Base-by-base conservation (phyloP, 1,140 invertebrate species). In the Cardiocondyla obscurior region DNA sequence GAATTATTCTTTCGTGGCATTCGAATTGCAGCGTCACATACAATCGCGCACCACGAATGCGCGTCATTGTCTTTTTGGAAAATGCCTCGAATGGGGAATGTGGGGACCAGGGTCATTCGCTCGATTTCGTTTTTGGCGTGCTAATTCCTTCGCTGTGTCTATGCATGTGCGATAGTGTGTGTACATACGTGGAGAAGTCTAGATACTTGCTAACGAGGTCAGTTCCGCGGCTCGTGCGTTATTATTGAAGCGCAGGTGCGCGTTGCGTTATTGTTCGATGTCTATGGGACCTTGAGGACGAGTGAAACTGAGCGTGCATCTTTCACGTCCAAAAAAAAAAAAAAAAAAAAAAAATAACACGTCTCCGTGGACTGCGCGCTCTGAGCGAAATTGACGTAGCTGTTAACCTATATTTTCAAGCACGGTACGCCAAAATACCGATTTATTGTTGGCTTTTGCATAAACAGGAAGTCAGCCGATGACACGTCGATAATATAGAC, bases 331-430 rank as follows among this genome's bases (percentile, higher is more conserved):
- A 12, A 76, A 86, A 81, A 72, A 76, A n/a, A n/a, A n/a, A n/a
- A 81, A 64, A 76, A n/a, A n/a, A n/a, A n/a, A n/a, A 49, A 65
- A n/a, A 46, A 28, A 58, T 33, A 73, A 53, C 28, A 60, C 22
- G 16, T 25, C n/a, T 22, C 53, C 53, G 55, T 16, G 16, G 60
- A 77, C 55, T 67, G n/a, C 60, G 62, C 28, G 81, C 53, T 10
- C 46, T n/a, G 51, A 22, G 69, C 16, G 22, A 86, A 74, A 86
- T 79, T 77, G 79, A 81, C 57, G 65, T 77, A 58, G 70, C 72
- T 70, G 86, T 88, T 88, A 74, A 88, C 85, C 86, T 46, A 88
- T 44, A 88, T 88, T 87, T 77, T 87, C 67, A 82, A 88, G 82
- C 77, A 77, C 19, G 70, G 51, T 67, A 72, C 39, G 46, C 53